A percentile compares a stretch with the other conserved stretches of the same genome.
Conservation (phyloP, 2,888 invertebrate genomes). For the Perizoma flavofasciatum region DNA sequence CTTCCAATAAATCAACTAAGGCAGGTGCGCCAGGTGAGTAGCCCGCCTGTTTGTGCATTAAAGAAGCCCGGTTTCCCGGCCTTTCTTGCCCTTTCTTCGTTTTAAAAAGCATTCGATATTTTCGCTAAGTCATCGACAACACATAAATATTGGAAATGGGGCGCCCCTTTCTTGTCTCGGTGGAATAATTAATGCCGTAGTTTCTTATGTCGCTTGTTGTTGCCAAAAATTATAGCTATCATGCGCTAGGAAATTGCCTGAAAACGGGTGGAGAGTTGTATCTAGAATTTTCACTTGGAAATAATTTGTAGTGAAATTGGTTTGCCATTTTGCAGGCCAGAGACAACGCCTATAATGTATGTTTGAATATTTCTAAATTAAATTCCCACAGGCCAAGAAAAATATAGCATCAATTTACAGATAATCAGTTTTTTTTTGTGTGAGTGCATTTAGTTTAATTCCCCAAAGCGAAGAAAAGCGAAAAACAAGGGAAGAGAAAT, state of each 20-base stretch:
- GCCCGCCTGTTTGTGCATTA: constrained; percentile 77
- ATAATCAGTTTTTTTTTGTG: constrained; percentile 14
- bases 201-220: constrained; percentile 77
- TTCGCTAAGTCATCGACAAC: constrained; percentile 83
- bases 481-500: constrained; percentile 46
- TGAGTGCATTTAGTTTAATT: constrained; percentile 29
- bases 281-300: constrained; percentile 9
- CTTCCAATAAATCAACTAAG: constrained; percentile 80
- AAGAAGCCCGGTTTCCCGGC: constrained; percentile 79
- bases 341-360: neutral
- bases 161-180: constrained; percentile 82
- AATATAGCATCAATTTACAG: constrained; percentile 14
- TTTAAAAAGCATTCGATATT: constrained; percentile 84
- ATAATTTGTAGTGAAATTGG: constrained; percentile 9
- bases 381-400: neutral
- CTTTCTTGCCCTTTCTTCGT: constrained; percentile 82
- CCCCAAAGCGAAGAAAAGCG: constrained; percentile 42
- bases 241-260: constrained; percentile 57
- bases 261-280: constrained; percentile 42
- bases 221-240: constrained; percentile 69
- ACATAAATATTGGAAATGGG: constrained; percentile 84
- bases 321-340: neutral
- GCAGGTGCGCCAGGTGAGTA: constrained; percentile 75
- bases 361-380: neutral
- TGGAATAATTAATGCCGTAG: constrained; percentile 80